Conservation (phyloP, 2,797 vertebrate genomes). For the Eurystomus glaucurus region DNA sequence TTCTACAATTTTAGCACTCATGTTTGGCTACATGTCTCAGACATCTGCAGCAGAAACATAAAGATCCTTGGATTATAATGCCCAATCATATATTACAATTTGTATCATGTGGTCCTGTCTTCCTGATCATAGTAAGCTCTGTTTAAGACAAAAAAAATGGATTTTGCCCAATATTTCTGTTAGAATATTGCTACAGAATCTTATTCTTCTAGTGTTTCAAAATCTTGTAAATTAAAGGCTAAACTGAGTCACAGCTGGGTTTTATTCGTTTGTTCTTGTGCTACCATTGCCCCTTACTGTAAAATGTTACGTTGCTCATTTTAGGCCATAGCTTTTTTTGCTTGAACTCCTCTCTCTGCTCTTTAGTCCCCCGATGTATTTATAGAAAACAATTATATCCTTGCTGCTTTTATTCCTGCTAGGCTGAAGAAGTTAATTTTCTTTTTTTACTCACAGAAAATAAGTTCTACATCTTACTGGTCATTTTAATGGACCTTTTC, state of each 20-base stretch:
- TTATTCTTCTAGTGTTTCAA: neutral
- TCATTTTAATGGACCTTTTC: neutral
- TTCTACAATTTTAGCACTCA: neutral
- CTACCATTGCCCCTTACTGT: neutral
- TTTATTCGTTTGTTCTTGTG: neutral
- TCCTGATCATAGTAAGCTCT: neutral
- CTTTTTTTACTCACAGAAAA: neutral
- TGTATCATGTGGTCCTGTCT: neutral
- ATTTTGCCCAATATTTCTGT: neutral
- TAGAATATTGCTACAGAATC: neutral
- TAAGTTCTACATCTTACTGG: neutral
- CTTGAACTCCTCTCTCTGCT: neutral
- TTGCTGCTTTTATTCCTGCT: neutral
- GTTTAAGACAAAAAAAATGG: neutral
- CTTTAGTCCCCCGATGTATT: neutral
- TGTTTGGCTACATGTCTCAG: neutral
- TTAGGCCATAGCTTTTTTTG: neutral
- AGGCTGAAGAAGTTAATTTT: neutral
- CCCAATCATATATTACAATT: neutral
- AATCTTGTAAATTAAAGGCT: neutral
- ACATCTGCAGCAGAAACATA: neutral
- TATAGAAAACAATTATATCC: neutral
- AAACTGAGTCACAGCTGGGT: neutral
- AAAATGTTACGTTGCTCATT: neutral
- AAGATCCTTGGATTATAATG: neutral